Evolutionary conservation across 2,113 vertebrate genomes (phyloP).

Genomic region (Dipodomys spectabilis): DNA sequence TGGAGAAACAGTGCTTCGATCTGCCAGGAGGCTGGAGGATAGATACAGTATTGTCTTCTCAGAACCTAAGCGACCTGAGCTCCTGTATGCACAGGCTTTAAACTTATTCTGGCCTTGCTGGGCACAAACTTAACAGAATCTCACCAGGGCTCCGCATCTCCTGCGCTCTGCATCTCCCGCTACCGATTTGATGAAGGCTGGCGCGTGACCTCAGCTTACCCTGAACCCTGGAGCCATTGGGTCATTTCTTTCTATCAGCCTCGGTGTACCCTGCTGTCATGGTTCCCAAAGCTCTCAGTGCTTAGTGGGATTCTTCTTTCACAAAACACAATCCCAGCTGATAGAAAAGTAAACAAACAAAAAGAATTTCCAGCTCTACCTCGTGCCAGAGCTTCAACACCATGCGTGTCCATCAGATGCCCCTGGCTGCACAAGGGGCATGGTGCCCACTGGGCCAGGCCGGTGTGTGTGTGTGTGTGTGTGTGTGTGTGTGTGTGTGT

Average conservation of each 20-base stretch:
- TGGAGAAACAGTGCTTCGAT: neutral
- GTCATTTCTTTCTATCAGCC: neutral
- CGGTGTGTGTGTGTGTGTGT: neutral
- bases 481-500: too few relatives aligned
- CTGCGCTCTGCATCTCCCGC: neutral
- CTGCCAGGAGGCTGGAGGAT: accelerated
- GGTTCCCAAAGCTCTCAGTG: neutral
- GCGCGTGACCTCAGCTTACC: neutral
- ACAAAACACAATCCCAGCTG: neutral
- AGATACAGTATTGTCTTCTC: neutral
- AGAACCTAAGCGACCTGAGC: neutral
- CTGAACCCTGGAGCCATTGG: neutral
- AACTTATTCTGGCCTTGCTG: neutral
- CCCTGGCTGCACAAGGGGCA: neutral
- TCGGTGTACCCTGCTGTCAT: neutral
- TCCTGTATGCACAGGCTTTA: neutral
- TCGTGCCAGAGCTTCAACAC: neutral
- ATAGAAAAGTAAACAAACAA: neutral
- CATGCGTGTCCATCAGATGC: neutral
- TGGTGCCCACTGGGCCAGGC: neutral
- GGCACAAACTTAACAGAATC: neutral
- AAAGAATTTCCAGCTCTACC: neutral
- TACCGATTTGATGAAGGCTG: neutral
- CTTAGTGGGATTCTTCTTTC: neutral
- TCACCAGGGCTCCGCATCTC: neutral